Conservation (phyloP, 2,888 invertebrate species). For the Antheraea yamamai region DNA sequence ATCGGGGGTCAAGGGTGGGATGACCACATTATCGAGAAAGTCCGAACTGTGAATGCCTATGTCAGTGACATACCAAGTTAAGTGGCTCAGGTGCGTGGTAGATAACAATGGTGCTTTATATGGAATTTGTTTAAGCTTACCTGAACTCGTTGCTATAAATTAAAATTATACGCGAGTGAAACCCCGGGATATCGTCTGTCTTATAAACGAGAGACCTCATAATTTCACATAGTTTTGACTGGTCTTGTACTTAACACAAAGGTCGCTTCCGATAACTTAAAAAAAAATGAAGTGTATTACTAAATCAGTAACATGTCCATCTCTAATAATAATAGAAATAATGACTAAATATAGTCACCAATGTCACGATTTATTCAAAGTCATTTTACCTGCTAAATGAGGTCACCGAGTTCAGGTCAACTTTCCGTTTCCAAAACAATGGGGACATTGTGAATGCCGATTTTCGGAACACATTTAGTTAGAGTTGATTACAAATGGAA, state of each 20-base stretch:
- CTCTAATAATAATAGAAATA: neutral
- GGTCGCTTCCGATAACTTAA: neutral
- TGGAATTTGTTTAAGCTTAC: too few species aligned
- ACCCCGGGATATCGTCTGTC: too few species aligned
- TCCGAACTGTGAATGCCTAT: too few species aligned
- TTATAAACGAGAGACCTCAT: neutral
- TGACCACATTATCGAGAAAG: too few species aligned
- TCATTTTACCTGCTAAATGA: conserved; percentile 27
- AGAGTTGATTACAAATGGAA: conserved; percentile 39
- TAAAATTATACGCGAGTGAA: too few species aligned
- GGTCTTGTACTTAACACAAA: neutral
- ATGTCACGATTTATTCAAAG: neutral
- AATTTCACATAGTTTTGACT: neutral
- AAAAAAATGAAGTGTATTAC: neutral
- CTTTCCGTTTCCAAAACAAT: conserved; percentile 48
- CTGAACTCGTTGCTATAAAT: too few species aligned
- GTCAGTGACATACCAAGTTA: too few species aligned
- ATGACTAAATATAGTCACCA: neutral
- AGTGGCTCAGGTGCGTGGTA: too few species aligned
- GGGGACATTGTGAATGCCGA: conserved; percentile 44
- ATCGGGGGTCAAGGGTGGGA: too few species aligned
- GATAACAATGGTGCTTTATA: too few species aligned
- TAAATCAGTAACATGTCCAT: neutral
- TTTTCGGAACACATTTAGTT: conserved; percentile 45
- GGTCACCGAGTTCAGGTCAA: conserved; percentile 42